phyloP scores from a whole-genome alignment of 2,888 invertebrate genomes.

The Athalia circularis region DNA sequence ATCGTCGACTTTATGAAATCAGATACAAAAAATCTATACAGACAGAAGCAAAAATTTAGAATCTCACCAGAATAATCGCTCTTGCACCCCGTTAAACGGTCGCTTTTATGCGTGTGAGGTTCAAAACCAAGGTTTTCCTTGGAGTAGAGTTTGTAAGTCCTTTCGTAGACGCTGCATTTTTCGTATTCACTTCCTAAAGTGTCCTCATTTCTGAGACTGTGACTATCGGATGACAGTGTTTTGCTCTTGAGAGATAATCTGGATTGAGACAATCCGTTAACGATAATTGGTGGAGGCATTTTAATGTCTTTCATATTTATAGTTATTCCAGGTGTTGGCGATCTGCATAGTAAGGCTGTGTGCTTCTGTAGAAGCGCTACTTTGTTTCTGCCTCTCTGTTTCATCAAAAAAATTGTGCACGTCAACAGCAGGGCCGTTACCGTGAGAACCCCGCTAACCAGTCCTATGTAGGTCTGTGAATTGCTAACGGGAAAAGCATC shows the following conservation, averaged over 20 bases:
- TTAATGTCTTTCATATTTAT: conserved; percentile 79
- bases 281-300: conserved; percentile 77
- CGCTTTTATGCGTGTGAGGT: conserved; percentile 53
- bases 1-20: not conserved
- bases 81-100: conserved; percentile 75
- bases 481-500: conserved; percentile 79
- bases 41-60: conserved; percentile 27
- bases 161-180: conserved; percentile 66
- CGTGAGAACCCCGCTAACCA: conserved; percentile 81
- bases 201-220: conserved; percentile 65
- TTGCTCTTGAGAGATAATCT: conserved; percentile 74
- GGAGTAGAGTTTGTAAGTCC: conserved; percentile 66
- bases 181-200: conserved; percentile 72
- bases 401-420: conserved; percentile 81
- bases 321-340: conserved; percentile 77
- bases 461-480: conserved; percentile 74
- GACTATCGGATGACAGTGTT: conserved; percentile 59
- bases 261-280: conserved; percentile 76
- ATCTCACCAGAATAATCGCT: conserved; percentile 75
- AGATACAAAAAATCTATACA: not conserved
- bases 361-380: conserved; percentile 80
- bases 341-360: conserved; percentile 77
- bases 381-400: conserved; percentile 80
- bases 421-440: conserved; percentile 81
- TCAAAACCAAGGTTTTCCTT: conserved; percentile 61